Percentiles rank a stretch among this genome's conserved stretches.
These are phyloP conservation scores for Dinomys branickii DNA, from an alignment of 2,113 vertebrate genomes.

Conservation along the genomic window DNA sequence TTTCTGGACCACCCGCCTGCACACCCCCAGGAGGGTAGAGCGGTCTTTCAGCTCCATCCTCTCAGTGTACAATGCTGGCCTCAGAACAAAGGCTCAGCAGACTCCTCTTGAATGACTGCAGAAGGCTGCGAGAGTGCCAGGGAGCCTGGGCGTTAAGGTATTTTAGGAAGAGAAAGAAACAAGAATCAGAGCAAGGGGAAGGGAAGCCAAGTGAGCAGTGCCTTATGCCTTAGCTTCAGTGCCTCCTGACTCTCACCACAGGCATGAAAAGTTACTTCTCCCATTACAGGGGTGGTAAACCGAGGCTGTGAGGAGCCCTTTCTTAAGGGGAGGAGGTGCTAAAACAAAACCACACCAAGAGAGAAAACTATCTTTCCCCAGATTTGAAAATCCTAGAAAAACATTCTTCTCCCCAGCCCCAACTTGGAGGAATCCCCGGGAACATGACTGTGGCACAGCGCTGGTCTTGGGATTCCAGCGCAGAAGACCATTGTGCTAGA, in stretches of 20 bases:
- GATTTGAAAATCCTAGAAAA: conserved; percentile 35
- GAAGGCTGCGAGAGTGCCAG: background rate
- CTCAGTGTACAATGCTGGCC: background rate
- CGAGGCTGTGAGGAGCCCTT: background rate
- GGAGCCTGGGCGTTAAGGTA: background rate
- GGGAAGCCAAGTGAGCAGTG: background rate
- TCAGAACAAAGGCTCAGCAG: background rate
- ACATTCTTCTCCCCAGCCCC: background rate
- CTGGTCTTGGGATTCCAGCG: conserved; percentile 7
- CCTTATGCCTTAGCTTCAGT: background rate
- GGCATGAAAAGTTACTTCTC: background rate
- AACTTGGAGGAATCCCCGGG: background rate
- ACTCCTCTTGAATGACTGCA: background rate
- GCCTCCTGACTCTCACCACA: background rate
- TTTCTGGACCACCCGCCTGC: background rate
- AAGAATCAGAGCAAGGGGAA: background rate
- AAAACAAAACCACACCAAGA: background rate
- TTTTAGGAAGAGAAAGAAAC: background rate
- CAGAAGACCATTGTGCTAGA: background rate
- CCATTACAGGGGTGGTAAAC: background rate
- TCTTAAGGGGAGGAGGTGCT: background rate
- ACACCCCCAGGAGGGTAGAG: background rate
- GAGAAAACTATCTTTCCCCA: background rate
- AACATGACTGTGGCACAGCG: background rate
- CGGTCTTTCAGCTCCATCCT: background rate